These are phyloP conservation scores for Hypocryptadius cinnamomeus DNA, from an alignment of 2,113 vertebrate species.

Conservation along the genomic window DNA sequence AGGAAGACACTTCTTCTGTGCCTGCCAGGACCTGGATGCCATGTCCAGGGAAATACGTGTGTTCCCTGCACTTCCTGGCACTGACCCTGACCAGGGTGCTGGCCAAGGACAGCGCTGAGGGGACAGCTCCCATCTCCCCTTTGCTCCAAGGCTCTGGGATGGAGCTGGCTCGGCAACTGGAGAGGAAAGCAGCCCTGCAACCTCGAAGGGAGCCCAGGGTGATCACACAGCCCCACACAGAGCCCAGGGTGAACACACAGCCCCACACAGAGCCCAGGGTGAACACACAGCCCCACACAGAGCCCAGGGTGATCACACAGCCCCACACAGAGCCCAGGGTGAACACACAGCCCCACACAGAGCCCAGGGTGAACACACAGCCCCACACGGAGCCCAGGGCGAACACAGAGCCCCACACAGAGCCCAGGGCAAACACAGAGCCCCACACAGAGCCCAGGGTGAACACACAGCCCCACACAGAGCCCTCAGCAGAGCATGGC, in stretches of 20 bases:
- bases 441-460: not conserved
- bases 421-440: no score
- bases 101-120: not conserved
- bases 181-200: rapidly evolving
- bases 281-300: no score
- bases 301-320: no score
- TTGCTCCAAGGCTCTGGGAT: not conserved
- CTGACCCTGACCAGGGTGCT: not conserved
- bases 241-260: no score
- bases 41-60: not conserved
- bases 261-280: no score
- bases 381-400: no score
- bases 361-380: no score
- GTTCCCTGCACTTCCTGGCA: not conserved
- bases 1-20: not conserved
- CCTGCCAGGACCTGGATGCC: not conserved
- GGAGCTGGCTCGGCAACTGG: not conserved
- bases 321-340: no score
- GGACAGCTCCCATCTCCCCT: not conserved
- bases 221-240: no score
- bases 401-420: no score
- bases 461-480: not conserved
- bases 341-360: no score
- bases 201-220: not conserved
- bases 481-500: not conserved